A percentile compares a stretch with the other conserved stretches of the same genome.
phyloP scores from a whole-genome alignment of 2,113 vertebrate genomes.

The Morone saxatilis region DNA sequence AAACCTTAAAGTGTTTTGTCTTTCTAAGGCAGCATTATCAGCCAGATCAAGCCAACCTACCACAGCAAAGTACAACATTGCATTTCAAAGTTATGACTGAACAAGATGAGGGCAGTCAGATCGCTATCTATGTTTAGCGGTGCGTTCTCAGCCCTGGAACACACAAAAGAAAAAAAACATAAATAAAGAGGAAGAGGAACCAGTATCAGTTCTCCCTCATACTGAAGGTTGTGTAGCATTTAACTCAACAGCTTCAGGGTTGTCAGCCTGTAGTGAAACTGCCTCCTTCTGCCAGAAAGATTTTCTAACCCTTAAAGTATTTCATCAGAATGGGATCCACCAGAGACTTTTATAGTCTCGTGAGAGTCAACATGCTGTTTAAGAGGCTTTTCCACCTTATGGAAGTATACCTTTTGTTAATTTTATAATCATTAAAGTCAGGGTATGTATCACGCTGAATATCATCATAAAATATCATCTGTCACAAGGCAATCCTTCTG shows the following conservation, averaged over 20 bases:
- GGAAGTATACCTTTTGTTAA: not conserved
- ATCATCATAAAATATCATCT: not conserved
- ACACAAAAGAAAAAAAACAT: not conserved
- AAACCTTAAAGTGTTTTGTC: not conserved
- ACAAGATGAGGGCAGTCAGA: not conserved
- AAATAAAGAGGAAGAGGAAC: not conserved
- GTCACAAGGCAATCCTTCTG: not conserved
- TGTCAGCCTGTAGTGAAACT: not conserved
- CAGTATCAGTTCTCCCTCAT: not conserved
- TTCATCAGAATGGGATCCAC: not conserved
- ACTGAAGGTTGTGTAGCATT: not conserved
- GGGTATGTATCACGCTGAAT: not conserved
- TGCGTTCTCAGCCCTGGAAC: not conserved
- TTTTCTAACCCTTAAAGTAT: not conserved
- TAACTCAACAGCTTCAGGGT: not conserved
- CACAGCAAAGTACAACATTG: not conserved
- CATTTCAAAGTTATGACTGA: conserved; percentile 14
- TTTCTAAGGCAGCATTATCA: conserved; percentile 5
- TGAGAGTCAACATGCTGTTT: not conserved
- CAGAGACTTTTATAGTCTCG: not conserved
- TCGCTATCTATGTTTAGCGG: not conserved
- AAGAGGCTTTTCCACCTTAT: not conserved
- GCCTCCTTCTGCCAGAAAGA: not conserved
- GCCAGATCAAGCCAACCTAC: not conserved
- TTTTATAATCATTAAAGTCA: not conserved